Evolutionary conservation across 2,888 invertebrate species (phyloP), one percentile per base, ranked within the genome.

Genomic region (Phyto melanocephala): DNA sequence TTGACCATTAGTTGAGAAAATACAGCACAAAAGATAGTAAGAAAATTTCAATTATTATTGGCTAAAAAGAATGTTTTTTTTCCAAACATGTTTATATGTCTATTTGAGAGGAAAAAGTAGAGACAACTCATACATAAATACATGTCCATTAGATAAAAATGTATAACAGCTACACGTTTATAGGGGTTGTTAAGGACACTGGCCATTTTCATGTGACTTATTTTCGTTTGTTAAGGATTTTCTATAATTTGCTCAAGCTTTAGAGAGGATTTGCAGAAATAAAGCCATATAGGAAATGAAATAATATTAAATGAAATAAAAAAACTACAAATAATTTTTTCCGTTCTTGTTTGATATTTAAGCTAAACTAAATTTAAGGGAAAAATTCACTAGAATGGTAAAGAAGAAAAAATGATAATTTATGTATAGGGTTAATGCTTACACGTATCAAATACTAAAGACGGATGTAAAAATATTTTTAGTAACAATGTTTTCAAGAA

Each of bases 241-340:
- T 88, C 88, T 88, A 87, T 89, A 89, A 89, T 89, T 89, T 89
- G 89, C 88, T 88, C 86, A 86, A 87, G 89, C 89, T 89, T 89
- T 87, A 86, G 77, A 50, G 54, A 60, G 80, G 81, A 83, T 80
- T 83, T 80, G 65, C 83, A 68, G 24, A 65, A 54, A 72, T 67
- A 78, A 75, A 67, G 35, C 28, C 40, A 60, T 45, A 58, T n/a
- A 15, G 28, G 1, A 37, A 58, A 56, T 54, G 52, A 11, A 65
- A 28, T 28, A 8, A 20, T 20, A 13, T 3, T 47, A 15, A 13
- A 35, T 47, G 28, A 4, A 13, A 62, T 0, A 45, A 13, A 28
- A 63, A 50, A 74, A 20, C n/a, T 67, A 67, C 65, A 72, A 63
- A 71, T 56, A 63, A 56, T 28, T 17, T 47, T 76, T 67, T 33